phyloP scores from a whole-genome alignment of 2,113 vertebrate genomes.

The Indicator maculatus region DNA sequence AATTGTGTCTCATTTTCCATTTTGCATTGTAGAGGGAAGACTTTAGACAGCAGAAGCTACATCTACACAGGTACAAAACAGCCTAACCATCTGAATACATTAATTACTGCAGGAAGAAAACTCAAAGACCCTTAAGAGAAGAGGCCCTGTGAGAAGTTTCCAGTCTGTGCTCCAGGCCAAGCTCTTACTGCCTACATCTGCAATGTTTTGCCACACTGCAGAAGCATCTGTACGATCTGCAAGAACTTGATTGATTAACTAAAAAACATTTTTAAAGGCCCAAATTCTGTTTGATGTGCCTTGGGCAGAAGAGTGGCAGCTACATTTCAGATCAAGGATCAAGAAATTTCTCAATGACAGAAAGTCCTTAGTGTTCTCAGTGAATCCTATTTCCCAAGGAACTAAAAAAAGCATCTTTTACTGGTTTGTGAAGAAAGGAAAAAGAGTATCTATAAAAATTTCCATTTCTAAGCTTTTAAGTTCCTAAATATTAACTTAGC shows the following conservation, averaged over 20 bases:
- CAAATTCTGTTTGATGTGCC: not conserved
- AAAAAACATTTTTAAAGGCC: not conserved
- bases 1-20: not conserved
- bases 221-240: not conserved
- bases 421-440: not conserved
- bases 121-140: not conserved
- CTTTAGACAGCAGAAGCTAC: not conserved
- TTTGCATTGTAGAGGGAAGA: not conserved
- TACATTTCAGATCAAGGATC: not conserved
- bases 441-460: not conserved
- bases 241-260: not conserved
- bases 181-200: not conserved
- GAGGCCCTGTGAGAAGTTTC: not conserved
- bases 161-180: not conserved
- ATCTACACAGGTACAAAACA: not conserved
- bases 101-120: not conserved
- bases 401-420: not conserved
- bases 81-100: not conserved
- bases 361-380: not conserved
- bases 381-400: not conserved
- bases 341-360: not conserved
- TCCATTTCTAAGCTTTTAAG: constrained; percentile 9
- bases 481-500: constrained; percentile 18
- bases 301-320: not conserved
- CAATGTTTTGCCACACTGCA: not conserved